These are phyloP conservation scores for Phainopepla nitens DNA, from an alignment of 2,113 vertebrate species.

Conservation along the genomic window DNA sequence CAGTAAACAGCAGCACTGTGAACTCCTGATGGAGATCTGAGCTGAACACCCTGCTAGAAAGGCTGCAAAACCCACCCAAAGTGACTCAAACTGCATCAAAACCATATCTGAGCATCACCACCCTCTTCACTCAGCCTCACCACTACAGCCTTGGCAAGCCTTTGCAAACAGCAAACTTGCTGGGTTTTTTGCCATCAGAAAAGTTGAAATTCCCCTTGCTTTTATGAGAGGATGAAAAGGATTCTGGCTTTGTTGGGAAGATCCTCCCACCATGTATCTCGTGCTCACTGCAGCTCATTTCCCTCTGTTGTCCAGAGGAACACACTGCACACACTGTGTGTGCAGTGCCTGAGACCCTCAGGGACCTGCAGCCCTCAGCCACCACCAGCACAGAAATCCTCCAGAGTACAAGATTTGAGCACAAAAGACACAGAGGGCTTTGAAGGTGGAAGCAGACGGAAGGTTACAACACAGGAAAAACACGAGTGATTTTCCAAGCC, in stretches of 20 bases:
- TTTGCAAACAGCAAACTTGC: not conserved
- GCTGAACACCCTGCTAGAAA: not conserved
- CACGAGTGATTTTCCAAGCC: not conserved
- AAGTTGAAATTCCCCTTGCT: not conserved
- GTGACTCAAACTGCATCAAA: not conserved
- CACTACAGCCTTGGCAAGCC: not conserved
- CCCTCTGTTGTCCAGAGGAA: not conserved
- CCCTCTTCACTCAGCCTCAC: not conserved
- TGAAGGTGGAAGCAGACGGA: not conserved
- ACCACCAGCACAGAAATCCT: not conserved
- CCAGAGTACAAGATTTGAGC: not conserved
- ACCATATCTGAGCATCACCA: not conserved
- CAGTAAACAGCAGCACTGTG: not conserved
- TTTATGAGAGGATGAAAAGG: not conserved
- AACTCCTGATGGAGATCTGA: not conserved
- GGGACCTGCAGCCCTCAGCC: not conserved
- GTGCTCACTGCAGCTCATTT: not conserved
- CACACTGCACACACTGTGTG: too few relatives aligned
- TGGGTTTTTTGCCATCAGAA: not conserved
- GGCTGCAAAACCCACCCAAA: not conserved
- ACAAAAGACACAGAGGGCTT: not conserved
- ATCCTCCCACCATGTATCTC: rapidly evolving
- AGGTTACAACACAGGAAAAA: not conserved
- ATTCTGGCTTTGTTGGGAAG: not conserved
- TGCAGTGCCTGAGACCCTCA: not conserved